Evolutionary conservation across 1,140 invertebrate species (phyloP), one percentile per base, ranked within the genome.

Genomic region (Macrotrachela quadricornifera): DNA sequence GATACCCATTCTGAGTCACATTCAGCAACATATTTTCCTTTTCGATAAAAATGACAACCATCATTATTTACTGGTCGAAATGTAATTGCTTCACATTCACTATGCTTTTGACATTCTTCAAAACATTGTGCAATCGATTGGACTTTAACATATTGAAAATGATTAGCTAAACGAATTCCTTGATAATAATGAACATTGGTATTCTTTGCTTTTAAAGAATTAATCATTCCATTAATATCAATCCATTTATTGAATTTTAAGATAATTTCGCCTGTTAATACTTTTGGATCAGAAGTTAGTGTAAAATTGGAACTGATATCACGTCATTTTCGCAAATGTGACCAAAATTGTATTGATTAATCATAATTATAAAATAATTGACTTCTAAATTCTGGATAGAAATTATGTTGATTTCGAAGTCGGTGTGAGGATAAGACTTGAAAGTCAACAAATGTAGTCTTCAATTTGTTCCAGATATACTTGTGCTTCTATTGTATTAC

Each of bases 1-100:
- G 48, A 49, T 14, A 49, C 38, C 48, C 48, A 49, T 49, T 49
- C 48, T 2, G 48, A 16, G 41, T 49, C 48, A 14, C 10, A 17
- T 15, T 21, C 39, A 17, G 41, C 48, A 41, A 18, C 30, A 41
- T 41, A 49, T 12, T 49, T 39, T 21, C 41, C 16, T 14, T 38
- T 40, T 42, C 48, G 16, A 49, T 49, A 49, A 41, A 49, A 49
- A 42, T 49, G 48, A 30, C 48, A 49, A 41, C 48, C 48, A 40
- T 49, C 48, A 41, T 49, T 49, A 38, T 49, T 49, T 14, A 49
- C 41, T 12, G 48, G 48, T 18, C 48, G 11, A 41, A 21, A 49
- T 3, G 48, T 49, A 8, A 49, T 17, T 18, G 48, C 48, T 12
- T 12, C 39, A 18, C 48, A 49, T 8, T 41, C 48, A 21, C 41